Conservation (phyloP, 2,888 invertebrate species). For the Marasmarcha lunaedactyla region DNA sequence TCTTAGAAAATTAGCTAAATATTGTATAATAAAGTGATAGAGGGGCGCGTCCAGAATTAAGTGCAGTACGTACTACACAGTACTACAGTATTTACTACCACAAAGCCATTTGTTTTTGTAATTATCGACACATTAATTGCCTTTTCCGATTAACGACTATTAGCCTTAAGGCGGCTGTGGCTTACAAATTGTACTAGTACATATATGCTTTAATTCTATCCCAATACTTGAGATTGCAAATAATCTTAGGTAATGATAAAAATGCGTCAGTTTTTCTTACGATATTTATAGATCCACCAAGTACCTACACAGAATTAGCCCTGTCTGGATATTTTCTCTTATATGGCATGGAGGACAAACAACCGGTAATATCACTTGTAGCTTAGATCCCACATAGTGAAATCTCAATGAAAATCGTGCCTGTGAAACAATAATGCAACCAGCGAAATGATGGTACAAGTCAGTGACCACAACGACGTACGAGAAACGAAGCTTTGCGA, state of each 20-base stretch:
- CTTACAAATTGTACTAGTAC: too few relatives aligned
- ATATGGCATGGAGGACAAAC: neutral
- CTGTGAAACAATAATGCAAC: constrained; percentile 29
- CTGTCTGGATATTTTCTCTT: constrained; percentile 19
- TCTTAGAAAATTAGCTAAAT: constrained; percentile 40
- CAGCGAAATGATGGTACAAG: constrained; percentile 38
- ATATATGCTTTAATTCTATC: too few relatives aligned
- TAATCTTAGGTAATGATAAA: too few relatives aligned
- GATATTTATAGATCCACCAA: too few relatives aligned
- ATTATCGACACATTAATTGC: too few relatives aligned
- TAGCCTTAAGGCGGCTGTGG: too few relatives aligned
- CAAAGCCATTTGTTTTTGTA: too few relatives aligned
- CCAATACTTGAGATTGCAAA: too few relatives aligned
- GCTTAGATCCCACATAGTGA: constrained; percentile 5
- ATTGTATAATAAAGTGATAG: constrained; percentile 55
- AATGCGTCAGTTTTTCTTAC: too few relatives aligned
- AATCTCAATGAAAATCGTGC: constrained; percentile 27
- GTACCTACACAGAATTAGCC: constrained; percentile 23
- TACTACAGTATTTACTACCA: too few relatives aligned
- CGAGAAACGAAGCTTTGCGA: constrained; percentile 57
- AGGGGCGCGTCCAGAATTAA: constrained; percentile 44
- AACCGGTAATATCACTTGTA: neutral
- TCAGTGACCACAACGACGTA: constrained; percentile 61
- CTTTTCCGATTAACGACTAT: too few relatives aligned
- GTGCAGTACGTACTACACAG: constrained; percentile 31